A percentile compares a stretch with the other conserved stretches of the same genome.
These are phyloP conservation scores for Pica pica DNA, from an alignment of 2,113 vertebrate species.

Conservation along the genomic window DNA sequence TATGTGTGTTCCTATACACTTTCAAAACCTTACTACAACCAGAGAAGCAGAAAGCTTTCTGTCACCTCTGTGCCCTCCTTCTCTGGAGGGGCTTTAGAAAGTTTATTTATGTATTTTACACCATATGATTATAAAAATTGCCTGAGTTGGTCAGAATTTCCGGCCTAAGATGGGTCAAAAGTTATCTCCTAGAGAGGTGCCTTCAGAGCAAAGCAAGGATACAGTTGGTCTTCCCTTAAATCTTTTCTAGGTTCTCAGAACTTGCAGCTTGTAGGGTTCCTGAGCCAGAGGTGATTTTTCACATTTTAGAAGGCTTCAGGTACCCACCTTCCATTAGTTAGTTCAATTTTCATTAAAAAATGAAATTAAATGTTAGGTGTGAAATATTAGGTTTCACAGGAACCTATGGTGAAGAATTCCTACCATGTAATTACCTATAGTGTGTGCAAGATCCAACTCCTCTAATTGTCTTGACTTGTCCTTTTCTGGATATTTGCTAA, in stretches of 20 bases:
- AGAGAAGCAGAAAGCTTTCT: not conserved
- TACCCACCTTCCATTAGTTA: not conserved
- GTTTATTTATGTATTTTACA: not conserved
- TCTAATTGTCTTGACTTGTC: not conserved
- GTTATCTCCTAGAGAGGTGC: not conserved
- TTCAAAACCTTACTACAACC: not conserved
- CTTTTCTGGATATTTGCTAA: not conserved
- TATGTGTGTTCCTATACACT: not conserved
- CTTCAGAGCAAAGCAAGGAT: not conserved
- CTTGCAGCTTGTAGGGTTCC: not conserved
- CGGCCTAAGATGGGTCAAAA: not conserved
- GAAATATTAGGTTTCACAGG: not conserved
- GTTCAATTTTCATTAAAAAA: not conserved
- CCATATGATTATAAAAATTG: not conserved
- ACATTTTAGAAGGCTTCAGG: not conserved
- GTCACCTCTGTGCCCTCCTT: not conserved
- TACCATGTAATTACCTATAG: rapidly evolving
- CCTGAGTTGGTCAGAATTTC: not conserved
- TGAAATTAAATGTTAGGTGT: not conserved
- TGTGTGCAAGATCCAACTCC: not conserved
- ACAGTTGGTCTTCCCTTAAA: not conserved
- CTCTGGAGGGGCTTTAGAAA: not conserved
- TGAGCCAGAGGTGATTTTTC: not conserved
- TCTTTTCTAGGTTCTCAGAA: not conserved
- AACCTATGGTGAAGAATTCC: not conserved